Conservation (phyloP, 2,113 vertebrate genomes). For the Limanda limanda region DNA sequence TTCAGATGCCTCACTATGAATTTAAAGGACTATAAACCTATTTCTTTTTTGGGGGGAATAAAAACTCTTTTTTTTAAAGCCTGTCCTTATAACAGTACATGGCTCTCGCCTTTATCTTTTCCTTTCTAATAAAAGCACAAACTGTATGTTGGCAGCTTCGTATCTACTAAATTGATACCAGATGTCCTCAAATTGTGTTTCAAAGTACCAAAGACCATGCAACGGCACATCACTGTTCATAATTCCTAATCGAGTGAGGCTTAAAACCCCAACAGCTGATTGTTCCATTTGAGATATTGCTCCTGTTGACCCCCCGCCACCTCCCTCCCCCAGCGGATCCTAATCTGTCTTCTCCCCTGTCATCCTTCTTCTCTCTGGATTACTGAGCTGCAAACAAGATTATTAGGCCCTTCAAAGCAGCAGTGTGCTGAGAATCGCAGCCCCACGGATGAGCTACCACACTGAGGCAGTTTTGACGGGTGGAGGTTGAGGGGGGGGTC, state of each 20-base stretch:
- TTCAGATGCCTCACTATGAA: neutral
- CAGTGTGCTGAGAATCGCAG: slow-evolving; percentile 63
- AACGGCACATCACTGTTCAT: neutral
- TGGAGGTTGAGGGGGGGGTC: neutral
- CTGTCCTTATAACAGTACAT: neutral
- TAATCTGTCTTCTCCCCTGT: slow-evolving; percentile 55
- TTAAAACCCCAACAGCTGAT: slow-evolving; percentile 17
- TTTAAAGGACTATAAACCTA: neutral
- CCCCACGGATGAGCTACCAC: slow-evolving; percentile 42
- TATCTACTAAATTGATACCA: neutral
- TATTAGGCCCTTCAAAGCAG: slow-evolving; percentile 62
- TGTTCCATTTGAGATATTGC: slow-evolving; percentile 14
- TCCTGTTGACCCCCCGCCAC: slow-evolving; percentile 14
- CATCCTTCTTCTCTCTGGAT: slow-evolving; percentile 68
- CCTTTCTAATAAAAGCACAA: neutral
- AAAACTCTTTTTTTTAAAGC: neutral
- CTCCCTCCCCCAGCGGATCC: slow-evolving; percentile 1
- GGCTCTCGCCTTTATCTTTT: neutral
- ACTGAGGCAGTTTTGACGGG: neutral
- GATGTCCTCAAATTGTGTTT: neutral
- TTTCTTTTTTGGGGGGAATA: neutral
- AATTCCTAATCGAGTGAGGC: slow-evolving; percentile 11
- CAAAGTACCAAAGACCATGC: neutral
- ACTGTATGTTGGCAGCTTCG: neutral
- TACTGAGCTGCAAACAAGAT: slow-evolving; percentile 74